These are phyloP conservation scores for Aelia acuminata DNA, from an alignment of 2,888 invertebrate genomes.

Conservation along the genomic window DNA sequence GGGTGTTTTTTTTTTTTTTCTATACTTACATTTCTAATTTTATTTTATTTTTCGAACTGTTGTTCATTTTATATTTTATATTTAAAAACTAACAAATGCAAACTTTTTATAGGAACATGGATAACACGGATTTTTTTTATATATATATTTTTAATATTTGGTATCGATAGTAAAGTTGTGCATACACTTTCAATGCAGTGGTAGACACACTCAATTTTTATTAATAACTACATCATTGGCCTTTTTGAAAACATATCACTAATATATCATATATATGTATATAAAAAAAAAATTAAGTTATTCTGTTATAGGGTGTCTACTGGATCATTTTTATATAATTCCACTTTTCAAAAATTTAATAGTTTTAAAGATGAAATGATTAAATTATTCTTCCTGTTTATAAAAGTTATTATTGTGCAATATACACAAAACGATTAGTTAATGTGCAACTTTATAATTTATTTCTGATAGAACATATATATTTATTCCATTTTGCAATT, in stretches of 20 bases:
- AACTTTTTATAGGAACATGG: slow-evolving; percentile 48
- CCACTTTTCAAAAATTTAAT: too few relatives aligned
- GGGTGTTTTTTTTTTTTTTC: background rate
- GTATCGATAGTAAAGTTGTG: background rate
- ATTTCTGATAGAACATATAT: too few relatives aligned
- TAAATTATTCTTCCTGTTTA: too few relatives aligned
- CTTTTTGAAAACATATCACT: slow-evolving; percentile 1
- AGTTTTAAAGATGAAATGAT: too few relatives aligned
- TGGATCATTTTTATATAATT: too few relatives aligned
- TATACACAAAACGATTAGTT: too few relatives aligned
- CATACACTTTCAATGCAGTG: slow-evolving; percentile 42
- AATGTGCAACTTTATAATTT: too few relatives aligned
- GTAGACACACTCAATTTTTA: background rate
- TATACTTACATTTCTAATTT: background rate
- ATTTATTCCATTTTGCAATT: too few relatives aligned
- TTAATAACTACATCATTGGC: background rate
- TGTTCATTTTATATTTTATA: too few relatives aligned
- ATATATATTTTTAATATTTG: background rate
- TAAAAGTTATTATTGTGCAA: too few relatives aligned
- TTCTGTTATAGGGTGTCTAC: too few relatives aligned
- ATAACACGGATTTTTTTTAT: background rate
- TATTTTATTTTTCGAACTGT: background rate
- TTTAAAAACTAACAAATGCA: slow-evolving; percentile 46
- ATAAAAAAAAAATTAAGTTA: too few relatives aligned
- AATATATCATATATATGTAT: background rate